Base-by-base conservation (phyloP, 2,113 vertebrate genomes). In the Empidonax traillii region DNA sequence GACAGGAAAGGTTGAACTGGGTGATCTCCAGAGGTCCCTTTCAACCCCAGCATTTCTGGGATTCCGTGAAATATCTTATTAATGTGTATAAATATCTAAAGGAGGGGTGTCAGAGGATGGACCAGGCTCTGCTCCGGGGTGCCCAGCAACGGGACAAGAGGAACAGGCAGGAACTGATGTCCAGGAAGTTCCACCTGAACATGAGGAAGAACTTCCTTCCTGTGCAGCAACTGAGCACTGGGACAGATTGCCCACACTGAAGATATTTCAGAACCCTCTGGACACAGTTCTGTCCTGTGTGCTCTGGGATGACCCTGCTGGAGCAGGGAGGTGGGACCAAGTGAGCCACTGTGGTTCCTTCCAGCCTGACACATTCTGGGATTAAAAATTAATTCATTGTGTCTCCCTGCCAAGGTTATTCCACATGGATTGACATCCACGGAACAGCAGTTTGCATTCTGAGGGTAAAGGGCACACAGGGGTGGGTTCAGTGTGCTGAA, bases 321-420 rank as follows among this genome's bases (percentile, higher is more conserved):
- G 47, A 56, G 56, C 35, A 43, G 75, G 30, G 75, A 49, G 43
- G 49, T 63, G 75, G 41, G 12, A 41, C 30, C 66, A 41, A 13
- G 7, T 16, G 30, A 63, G 9, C 30, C 67, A 9, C 43, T 65
- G 43, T 27, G 49, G 14, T 9, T 11, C 35, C 30, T 88, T 35
- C 31, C 67, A 80, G 44, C 59, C 52, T 44, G 0, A 52, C 22
- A 15, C 61, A n/a, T 9, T 61, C 37, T 59, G 39, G 20, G 77
- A 89, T 89, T 82, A 89, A 89, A 75, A 68, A 75, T 89, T 82
- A 89, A 83, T 68, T 89, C 46, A 8, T 24, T 46, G 20, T 9
- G 12, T 39, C 16, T 30, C n/a, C 10, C 13, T 53, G 62, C 6
- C 87, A 82, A 82, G 78, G 69, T 61, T 68, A 22, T 22, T 16